These are phyloP conservation scores for Egretta garzetta DNA, from an alignment of 2,113 vertebrate genomes.

Conservation along the genomic window DNA sequence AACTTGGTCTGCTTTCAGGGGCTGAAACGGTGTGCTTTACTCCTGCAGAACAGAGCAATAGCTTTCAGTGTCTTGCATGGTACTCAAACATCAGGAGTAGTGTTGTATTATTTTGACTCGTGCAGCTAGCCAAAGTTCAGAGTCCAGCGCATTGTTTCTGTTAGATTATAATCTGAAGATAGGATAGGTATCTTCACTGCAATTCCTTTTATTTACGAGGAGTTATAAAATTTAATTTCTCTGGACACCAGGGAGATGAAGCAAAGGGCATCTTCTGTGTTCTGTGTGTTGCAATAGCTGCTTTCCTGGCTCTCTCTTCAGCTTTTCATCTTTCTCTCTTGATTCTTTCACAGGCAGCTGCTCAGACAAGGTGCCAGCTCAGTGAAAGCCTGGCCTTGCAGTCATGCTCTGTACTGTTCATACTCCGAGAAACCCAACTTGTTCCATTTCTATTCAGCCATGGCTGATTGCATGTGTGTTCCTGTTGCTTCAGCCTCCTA, in stretches of 20 bases:
- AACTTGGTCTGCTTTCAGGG: background rate
- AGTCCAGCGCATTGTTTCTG: background rate
- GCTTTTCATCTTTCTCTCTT: background rate
- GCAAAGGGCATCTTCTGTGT: background rate
- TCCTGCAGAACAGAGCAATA: background rate
- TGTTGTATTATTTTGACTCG: background rate
- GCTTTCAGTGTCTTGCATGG: background rate
- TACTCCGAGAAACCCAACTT: background rate
- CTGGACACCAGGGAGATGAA: background rate
- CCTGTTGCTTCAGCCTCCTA: background rate
- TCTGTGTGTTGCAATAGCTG: background rate
- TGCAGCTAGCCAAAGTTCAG: background rate
- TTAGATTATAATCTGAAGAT: background rate
- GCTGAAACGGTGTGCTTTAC: background rate
- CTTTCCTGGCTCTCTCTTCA: background rate
- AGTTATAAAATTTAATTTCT: background rate
- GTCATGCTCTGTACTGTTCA: background rate
- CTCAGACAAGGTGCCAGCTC: background rate
- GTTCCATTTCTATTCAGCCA: background rate
- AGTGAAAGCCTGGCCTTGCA: background rate
- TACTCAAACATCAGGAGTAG: background rate
- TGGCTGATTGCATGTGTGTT: background rate
- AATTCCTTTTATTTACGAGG: background rate
- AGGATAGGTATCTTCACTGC: background rate
- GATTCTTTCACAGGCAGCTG: background rate